Conservation (phyloP, 2,113 vertebrate genomes). For the Camelus dromedarius region DNA sequence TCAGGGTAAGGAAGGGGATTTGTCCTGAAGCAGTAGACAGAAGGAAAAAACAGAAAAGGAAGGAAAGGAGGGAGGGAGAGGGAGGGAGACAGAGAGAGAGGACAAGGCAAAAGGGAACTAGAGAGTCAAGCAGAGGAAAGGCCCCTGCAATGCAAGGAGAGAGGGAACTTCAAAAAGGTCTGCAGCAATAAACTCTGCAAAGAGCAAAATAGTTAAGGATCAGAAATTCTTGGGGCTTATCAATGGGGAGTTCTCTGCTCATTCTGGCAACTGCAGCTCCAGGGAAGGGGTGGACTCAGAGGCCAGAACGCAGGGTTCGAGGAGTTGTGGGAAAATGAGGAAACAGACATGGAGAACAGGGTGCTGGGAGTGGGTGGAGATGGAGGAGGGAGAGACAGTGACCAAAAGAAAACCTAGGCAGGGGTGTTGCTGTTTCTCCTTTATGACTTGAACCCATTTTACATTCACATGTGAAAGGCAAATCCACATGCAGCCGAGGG, state of each 20-base stretch:
- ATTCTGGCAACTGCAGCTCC: neutral
- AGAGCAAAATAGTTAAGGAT: neutral
- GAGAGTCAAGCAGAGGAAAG: neutral
- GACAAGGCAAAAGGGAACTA: neutral
- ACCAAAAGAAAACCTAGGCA: neutral
- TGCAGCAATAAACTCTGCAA: neutral
- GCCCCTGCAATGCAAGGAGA: neutral
- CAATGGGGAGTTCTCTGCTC: neutral
- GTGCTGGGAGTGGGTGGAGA: neutral
- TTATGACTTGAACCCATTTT: neutral
- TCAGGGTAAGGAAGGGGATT: neutral
- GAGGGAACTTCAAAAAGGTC: neutral
- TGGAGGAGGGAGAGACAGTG: neutral
- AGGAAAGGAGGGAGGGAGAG: neutral
- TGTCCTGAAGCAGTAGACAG: neutral
- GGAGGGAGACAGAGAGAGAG: neutral
- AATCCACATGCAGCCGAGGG: no score
- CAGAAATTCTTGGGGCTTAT: neutral
- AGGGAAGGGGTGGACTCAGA: neutral
- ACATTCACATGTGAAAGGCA: neutral
- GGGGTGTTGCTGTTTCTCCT: neutral
- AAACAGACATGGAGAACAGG: neutral
- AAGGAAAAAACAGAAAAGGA: neutral
- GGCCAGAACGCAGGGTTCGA: neutral
- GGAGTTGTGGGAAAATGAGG: neutral